Evolutionary conservation across 2,888 invertebrate genomes (phyloP), one percentile per base, ranked within the genome.

Genomic region (Escarpia spicata): DNA sequence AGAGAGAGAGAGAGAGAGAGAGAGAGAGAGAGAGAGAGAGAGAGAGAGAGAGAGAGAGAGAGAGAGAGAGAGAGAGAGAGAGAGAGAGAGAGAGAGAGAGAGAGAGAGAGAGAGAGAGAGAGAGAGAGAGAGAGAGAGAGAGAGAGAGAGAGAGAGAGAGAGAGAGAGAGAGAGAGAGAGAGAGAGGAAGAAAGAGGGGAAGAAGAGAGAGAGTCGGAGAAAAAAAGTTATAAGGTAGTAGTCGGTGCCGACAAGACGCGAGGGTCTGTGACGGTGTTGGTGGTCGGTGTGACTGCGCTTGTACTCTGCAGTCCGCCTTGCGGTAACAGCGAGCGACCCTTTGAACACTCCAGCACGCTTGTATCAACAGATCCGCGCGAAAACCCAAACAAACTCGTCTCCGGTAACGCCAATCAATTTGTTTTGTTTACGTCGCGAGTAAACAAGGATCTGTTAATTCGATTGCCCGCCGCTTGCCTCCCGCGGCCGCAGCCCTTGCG

Each of bases 371-470:
- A 75, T 75, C 75, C 75, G 75, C 75, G 75, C 75, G 75, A 75
- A 75, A 75, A n/a, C 75, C 75, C 75, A 75, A 75, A 75, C 75
- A 75, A 75, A 75, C 75, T 75, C 75, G 75, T 75, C 75, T 75
- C 75, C 75, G 75, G 75, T 75, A 75, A 75, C 75, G 75, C 75
- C 75, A 75, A 75, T 75, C 75, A 75, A 75, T 75, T 75, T 75
- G 75, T 75, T 75, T 75, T 75, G 75, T 75, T 75, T 75, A 75
- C 75, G 75, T 75, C 75, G 75, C 75, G 75, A 26, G 19, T 75
- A 75, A 75, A 75, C 75, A 75, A 75, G 75, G 75, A 75, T 75
- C 75, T 75, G 75, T 75, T 75, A 75, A 75, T 75, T 75, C 75
- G 75, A 75, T 75, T 75, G 75, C 75, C 26, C 26, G 75, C 0